Evolutionary conservation across 2,888 invertebrate genomes (phyloP).

Genomic region (Chirona hameri): DNA sequence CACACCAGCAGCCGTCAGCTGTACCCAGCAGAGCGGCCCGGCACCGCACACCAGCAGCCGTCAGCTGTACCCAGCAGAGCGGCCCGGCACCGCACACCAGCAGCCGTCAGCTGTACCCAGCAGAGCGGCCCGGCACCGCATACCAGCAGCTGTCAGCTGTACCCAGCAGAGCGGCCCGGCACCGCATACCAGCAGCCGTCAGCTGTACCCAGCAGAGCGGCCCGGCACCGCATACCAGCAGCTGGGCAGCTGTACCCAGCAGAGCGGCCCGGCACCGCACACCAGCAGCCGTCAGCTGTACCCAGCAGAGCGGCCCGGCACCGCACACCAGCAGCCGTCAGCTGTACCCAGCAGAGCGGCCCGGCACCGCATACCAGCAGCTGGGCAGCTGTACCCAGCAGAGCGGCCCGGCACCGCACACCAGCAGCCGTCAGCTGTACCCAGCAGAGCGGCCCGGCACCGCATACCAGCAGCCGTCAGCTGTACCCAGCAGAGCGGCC

Average conservation of each 20-base stretch:
- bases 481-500: too few relatives aligned
- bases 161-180: too few relatives aligned
- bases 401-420: background rate
- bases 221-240: background rate
- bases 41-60: background rate
- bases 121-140: background rate
- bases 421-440: background rate
- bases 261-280: background rate
- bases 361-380: background rate
- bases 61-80: too few relatives aligned
- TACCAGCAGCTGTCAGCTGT: background rate
- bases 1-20: background rate
- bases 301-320: too few relatives aligned
- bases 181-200: background rate
- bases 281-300: background rate
- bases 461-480: background rate
- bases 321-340: background rate
- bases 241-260: too few relatives aligned
- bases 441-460: too few relatives aligned
- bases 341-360: too few relatives aligned
- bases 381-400: too few relatives aligned
- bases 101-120: too few relatives aligned
- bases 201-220: too few relatives aligned
- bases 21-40: too few relatives aligned
- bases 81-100: background rate